Percentiles rank a stretch among this genome's conserved stretches.
phyloP scores from a whole-genome alignment of 2,797 vertebrate species.

The Falco concolor region DNA sequence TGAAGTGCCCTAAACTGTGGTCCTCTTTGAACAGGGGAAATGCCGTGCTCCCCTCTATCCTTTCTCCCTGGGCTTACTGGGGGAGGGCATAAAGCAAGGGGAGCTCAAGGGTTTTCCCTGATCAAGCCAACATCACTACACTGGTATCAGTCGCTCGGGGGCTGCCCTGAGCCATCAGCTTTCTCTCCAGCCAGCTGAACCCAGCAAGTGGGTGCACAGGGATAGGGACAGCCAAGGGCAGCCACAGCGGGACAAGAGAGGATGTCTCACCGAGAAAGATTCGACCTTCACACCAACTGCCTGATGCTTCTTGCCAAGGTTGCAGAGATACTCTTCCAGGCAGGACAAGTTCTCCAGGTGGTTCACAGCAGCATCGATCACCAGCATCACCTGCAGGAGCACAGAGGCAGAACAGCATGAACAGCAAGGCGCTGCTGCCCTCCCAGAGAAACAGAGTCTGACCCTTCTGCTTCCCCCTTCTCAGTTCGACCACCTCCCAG shows the following conservation, averaged over 20 bases:
- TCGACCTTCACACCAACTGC: slow-evolving; percentile 87
- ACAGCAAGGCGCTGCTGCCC: background rate
- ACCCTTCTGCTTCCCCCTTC: background rate
- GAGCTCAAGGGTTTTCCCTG: background rate
- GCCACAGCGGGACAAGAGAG: background rate
- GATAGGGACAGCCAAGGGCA: background rate
- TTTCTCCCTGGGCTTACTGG: background rate
- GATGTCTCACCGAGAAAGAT: slow-evolving; percentile 83
- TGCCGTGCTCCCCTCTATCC: background rate
- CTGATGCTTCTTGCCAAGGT: slow-evolving; percentile 90
- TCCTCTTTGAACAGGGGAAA: background rate
- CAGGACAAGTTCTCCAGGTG: slow-evolving; percentile 88
- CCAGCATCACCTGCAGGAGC: slow-evolving; percentile 88
- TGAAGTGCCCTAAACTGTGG: background rate
- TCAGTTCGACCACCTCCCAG: background rate
- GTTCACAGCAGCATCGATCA: slow-evolving; percentile 90
- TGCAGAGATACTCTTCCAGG: slow-evolving; percentile 87
- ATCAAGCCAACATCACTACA: accelerated
- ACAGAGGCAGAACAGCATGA: background rate
- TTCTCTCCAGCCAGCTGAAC: background rate
- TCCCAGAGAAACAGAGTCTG: background rate
- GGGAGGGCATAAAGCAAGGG: background rate
- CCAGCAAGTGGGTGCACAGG: background rate
- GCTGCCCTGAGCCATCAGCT: background rate
- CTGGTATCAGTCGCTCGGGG: background rate